These are phyloP conservation scores for Sebastes itinus DNA, from an alignment of 2,797 vertebrate species.

Conservation along the genomic window DNA sequence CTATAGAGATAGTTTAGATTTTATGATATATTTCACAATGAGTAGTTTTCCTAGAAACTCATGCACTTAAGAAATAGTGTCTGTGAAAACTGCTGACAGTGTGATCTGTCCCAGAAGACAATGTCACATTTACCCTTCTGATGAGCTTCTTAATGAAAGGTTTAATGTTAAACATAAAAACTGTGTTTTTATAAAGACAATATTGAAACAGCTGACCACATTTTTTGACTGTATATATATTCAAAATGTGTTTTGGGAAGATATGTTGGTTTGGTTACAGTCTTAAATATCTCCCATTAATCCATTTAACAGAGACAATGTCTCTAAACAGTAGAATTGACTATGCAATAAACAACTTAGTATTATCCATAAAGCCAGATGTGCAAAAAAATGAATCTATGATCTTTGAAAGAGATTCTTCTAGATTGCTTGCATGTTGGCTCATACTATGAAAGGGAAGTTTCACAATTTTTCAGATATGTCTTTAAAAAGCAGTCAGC, in stretches of 20 bases:
- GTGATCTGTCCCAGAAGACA: background rate
- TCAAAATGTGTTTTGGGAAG: background rate
- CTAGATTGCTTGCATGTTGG: no score
- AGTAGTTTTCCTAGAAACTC: background rate
- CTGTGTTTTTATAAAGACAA: background rate
- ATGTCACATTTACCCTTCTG: background rate
- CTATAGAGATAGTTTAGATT: background rate
- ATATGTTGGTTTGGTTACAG: background rate
- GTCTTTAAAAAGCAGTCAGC: background rate
- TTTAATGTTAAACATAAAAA: background rate
- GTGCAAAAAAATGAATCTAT: background rate
- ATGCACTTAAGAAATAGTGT: background rate
- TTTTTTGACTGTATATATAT: background rate
- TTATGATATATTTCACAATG: background rate
- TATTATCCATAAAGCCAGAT: background rate
- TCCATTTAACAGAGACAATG: background rate
- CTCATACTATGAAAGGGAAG: background rate
- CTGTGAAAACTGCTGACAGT: background rate
- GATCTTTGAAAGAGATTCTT: background rate
- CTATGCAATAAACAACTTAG: background rate
- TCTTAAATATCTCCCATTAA: background rate
- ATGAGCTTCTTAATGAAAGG: background rate
- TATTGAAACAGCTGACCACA: background rate
- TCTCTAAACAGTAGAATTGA: background rate
- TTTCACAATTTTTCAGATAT: background rate